Evolutionary conservation across 2,888 invertebrate species (phyloP).

Genomic region (Trissonchulus latispiculum): DNA sequence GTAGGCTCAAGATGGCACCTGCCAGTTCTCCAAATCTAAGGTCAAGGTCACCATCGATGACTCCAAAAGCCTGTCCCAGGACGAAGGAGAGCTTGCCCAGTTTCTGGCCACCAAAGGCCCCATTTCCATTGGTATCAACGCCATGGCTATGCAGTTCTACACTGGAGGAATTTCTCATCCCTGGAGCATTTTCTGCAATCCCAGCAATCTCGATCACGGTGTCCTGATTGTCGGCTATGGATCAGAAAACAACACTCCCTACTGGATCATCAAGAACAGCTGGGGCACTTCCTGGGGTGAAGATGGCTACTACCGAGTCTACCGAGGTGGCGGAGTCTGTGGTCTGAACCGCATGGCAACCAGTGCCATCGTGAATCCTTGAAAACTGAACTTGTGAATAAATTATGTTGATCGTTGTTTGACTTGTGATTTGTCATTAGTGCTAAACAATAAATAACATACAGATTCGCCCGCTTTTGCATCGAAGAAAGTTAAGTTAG

Average conservation of each 20-base stretch:
- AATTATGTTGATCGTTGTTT: no score
- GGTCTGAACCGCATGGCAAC: slow-evolving; percentile 83
- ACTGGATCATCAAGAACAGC: no score
- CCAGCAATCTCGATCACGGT: slow-evolving; percentile 67
- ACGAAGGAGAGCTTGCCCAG: slow-evolving; percentile 37
- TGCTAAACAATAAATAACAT: no score
- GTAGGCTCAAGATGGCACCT: no score
- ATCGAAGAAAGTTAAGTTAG: no score
- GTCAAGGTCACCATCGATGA: no score
- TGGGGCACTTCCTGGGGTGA: slow-evolving; percentile 41
- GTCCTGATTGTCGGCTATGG: slow-evolving; percentile 43
- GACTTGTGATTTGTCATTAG: no score
- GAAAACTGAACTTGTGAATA: no score
- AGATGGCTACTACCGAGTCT: slow-evolving; percentile 62
- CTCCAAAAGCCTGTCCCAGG: no score
- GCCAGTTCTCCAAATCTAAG: no score
- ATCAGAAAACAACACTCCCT: slow-evolving; percentile 30
- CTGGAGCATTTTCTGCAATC: slow-evolving; percentile 33
- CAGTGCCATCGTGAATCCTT: slow-evolving; percentile 60
- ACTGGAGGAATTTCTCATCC: slow-evolving; percentile 42
- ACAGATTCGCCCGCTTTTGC: no score
- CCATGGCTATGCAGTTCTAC: slow-evolving; percentile 43
- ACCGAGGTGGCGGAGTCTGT: slow-evolving; percentile 85
- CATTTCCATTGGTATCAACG: slow-evolving; percentile 46
- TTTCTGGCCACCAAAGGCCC: slow-evolving; percentile 38